Evolutionary conservation across 2,888 invertebrate species (phyloP).

Genomic region (Luffia ferchaultella): DNA sequence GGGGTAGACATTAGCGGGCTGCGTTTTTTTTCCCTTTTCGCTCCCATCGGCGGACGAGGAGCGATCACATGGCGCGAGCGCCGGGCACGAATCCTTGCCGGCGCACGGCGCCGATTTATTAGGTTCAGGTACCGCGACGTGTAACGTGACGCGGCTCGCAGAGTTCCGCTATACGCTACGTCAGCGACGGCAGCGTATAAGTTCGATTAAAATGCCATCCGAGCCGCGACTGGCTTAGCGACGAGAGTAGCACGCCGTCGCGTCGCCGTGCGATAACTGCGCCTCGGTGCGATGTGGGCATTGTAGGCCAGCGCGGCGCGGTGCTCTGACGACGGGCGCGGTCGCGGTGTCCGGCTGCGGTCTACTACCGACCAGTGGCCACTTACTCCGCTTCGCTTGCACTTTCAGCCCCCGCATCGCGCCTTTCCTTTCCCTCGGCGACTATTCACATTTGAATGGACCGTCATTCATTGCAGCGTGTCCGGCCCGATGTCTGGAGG

Average conservation of each 20-base stretch:
- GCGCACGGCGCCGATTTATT: no score
- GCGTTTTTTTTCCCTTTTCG: constrained; percentile 44
- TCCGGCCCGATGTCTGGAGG: constrained; percentile 17
- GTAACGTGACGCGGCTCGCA: no score
- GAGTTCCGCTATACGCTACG: no score
- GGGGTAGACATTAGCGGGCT: constrained; percentile 52
- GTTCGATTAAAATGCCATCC: no score
- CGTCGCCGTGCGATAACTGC: no score
- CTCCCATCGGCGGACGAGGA: constrained; percentile 40
- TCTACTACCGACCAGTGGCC: no score
- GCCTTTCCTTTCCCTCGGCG: constrained; percentile 19
- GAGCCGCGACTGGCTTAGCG: no score
- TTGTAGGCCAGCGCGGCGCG: neutral
- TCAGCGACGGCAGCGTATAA: no score
- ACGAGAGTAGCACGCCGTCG: no score
- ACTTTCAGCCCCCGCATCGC: neutral
- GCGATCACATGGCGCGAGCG: neutral
- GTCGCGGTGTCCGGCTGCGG: neutral
- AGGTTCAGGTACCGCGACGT: no score
- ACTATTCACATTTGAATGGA: constrained; percentile 41
- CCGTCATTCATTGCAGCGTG: constrained; percentile 50
- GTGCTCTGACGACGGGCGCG: neutral
- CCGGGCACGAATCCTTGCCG: neutral
- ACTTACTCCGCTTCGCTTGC: neutral
- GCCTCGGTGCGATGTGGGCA: no score